Conservation (phyloP, 2,113 vertebrate genomes). For the Uria lomvia region DNA sequence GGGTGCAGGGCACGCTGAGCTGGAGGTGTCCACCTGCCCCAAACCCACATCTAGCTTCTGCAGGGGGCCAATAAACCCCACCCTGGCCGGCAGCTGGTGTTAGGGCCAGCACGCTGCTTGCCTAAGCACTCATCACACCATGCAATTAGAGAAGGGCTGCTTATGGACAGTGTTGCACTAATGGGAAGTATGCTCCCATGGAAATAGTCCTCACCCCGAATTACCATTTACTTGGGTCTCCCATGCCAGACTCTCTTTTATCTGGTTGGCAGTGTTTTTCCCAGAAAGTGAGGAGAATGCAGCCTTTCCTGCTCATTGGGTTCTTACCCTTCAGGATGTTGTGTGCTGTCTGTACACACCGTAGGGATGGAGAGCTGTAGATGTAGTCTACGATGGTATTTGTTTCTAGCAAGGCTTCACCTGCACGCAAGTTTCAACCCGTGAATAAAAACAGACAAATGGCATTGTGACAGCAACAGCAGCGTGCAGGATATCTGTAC, state of each 20-base stretch:
- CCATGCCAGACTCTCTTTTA: not conserved
- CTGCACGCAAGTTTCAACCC: slow-evolving; percentile 63
- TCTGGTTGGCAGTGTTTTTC: not conserved
- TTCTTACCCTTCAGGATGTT: slow-evolving; percentile 90
- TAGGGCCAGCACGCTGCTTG: not conserved
- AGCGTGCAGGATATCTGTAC: not conserved
- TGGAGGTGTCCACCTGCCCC: not conserved
- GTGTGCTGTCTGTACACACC: slow-evolving; percentile 95
- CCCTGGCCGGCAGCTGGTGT: not conserved
- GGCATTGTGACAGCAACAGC: not conserved
- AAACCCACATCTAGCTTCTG: not conserved
- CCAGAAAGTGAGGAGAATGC: not conserved
- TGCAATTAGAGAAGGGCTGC: not conserved
- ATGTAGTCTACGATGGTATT: slow-evolving; percentile 86
- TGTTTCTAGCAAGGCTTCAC: slow-evolving; percentile 92
- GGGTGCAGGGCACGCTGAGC: not conserved
- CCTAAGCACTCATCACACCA: not conserved
- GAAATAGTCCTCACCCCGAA: not conserved
- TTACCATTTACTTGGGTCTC: no score
- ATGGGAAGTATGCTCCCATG: no score
- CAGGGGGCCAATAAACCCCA: not conserved
- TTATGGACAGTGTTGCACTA: not conserved
- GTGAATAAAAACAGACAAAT: not conserved
- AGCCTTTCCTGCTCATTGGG: fast-evolving
- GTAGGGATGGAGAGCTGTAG: slow-evolving; percentile 94